phyloP scores from a whole-genome alignment of 2,113 vertebrate species.

The Pygoscelis adeliae region DNA sequence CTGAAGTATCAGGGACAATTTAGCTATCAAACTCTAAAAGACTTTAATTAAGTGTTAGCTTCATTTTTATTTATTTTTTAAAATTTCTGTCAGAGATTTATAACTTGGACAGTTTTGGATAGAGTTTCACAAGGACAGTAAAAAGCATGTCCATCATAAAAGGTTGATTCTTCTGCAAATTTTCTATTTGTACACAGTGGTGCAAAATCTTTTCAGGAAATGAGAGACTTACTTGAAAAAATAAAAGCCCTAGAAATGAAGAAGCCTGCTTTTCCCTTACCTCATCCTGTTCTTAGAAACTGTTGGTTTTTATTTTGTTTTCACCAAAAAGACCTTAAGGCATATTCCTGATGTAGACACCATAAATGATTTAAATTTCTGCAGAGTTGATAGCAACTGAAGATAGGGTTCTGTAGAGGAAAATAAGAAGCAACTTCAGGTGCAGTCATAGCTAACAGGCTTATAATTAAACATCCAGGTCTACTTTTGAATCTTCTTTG shows the following conservation, averaged over 20 bases:
- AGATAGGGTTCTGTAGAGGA: not conserved
- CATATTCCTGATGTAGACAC: not conserved
- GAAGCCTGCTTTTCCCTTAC: not conserved
- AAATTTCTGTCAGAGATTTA: not conserved
- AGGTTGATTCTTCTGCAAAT: not conserved
- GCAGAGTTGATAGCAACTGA: not conserved
- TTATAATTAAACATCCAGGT: not conserved
- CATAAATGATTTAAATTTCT: not conserved
- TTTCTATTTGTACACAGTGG: not conserved
- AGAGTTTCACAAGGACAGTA: not conserved
- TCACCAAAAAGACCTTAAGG: not conserved
- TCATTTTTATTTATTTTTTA: not conserved
- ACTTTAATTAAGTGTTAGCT: not conserved
- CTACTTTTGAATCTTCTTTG: not conserved
- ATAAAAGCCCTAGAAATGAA: not conserved
- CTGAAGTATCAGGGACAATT: not conserved
- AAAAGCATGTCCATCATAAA: accelerated
- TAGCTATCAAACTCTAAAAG: not conserved
- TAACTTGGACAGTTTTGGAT: not conserved
- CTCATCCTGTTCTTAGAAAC: not conserved
- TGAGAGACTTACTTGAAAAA: not conserved
- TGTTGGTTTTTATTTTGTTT: not conserved
- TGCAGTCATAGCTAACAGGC: not conserved
- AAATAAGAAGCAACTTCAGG: not conserved
- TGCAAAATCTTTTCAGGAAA: not conserved